Conservation (phyloP, 2,797 vertebrate species). For the Pangasius sanitwongsei region DNA sequence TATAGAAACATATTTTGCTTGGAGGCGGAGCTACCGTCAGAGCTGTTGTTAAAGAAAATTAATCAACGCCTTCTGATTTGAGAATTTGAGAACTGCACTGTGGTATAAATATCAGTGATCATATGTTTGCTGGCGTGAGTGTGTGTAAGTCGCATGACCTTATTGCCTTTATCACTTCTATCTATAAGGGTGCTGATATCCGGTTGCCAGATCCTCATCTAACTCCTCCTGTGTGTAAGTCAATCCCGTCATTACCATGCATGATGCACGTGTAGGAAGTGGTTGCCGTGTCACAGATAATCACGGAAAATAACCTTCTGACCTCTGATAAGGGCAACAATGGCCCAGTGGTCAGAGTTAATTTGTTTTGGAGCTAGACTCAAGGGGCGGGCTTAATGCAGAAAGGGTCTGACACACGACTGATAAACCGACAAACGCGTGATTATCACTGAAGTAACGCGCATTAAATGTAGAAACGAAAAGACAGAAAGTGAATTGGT, state of each 20-base stretch:
- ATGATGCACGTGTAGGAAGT: conserved; percentile 23
- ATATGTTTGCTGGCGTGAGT: background rate
- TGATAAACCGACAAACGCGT: background rate
- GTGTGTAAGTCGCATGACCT: background rate
- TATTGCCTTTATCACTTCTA: conserved; percentile 20
- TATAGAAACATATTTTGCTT: background rate
- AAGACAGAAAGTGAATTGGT: background rate
- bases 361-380: background rate
- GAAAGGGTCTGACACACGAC: background rate
- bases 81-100: background rate
- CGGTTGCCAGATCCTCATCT: conserved; percentile 37
- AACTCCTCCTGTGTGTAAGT: conserved; percentile 40
- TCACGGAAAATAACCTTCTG: conserved; percentile 36
- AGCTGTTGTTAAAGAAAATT: background rate
- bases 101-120: background rate
- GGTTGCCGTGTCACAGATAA: conserved; percentile 29
- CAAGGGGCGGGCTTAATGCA: background rate
- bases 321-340: conserved; percentile 18
- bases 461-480: background rate
- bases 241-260: conserved; percentile 43
- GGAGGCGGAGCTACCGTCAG: background rate
- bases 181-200: conserved; percentile 9
- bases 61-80: background rate
- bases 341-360: background rate
- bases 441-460: background rate